A percentile compares a stretch with the other conserved stretches of the same genome.
These are phyloP conservation scores for Alauda arvensis DNA, from an alignment of 2,797 vertebrate genomes.

Conservation along the genomic window DNA sequence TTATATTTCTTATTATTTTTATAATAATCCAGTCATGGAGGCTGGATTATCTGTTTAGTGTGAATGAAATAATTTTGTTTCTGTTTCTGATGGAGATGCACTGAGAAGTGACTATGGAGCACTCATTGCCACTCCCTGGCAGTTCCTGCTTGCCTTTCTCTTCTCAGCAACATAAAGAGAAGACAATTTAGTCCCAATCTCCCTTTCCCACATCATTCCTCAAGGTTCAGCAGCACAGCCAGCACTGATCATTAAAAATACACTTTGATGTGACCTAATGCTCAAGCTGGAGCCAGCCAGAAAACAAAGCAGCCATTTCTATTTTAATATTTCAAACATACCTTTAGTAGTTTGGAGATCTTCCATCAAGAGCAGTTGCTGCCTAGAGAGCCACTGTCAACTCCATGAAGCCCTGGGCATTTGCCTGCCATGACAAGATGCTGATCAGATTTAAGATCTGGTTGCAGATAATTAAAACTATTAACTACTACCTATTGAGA, in stretches of 20 bases:
- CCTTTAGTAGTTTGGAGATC: neutral
- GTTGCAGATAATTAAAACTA: neutral
- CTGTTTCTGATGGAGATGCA: neutral
- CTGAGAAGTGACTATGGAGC: neutral
- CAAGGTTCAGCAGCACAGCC: neutral
- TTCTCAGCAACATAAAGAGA: neutral
- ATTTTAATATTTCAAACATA: neutral
- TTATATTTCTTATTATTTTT: neutral
- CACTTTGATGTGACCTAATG: neutral
- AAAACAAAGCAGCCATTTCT: neutral
- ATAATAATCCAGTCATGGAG: neutral
- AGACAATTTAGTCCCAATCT: neutral
- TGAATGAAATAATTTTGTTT: neutral
- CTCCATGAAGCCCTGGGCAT: neutral
- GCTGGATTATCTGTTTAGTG: neutral
- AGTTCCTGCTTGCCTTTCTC: neutral
- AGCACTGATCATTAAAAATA: neutral
- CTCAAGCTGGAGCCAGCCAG: neutral
- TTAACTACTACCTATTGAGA: neutral
- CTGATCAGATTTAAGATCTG: neutral
- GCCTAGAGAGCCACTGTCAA: neutral
- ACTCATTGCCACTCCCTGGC: neutral
- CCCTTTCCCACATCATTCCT: neutral
- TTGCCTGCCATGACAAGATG: neutral
- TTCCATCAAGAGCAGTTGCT: neutral